These are phyloP conservation scores for Manduca sexta DNA, from an alignment of 1,140 invertebrate species.

Conservation along the genomic window DNA sequence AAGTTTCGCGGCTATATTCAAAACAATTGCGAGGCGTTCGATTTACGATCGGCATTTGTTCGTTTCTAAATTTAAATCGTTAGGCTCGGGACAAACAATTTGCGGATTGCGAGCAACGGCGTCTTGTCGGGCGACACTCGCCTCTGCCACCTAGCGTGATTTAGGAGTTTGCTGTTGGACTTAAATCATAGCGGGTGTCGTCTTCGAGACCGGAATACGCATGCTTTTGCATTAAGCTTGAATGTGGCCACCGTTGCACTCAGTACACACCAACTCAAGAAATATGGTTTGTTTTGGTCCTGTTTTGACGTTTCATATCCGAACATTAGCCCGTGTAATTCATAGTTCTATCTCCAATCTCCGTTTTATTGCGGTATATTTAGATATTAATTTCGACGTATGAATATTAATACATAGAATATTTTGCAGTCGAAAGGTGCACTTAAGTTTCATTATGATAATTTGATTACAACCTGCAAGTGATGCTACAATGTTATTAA, in stretches of 20 bases:
- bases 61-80: slow-evolving; percentile 68
- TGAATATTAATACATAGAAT: background rate
- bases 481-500: background rate
- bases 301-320: slow-evolving; percentile 20
- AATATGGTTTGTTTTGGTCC: slow-evolving; percentile 39
- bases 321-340: slow-evolving; percentile 12
- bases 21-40: slow-evolving; percentile 62
- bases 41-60: slow-evolving; percentile 65
- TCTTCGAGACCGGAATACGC: slow-evolving; percentile 38
- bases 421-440: slow-evolving; percentile 1
- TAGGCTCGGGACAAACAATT: slow-evolving; percentile 66
- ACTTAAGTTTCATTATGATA: slow-evolving; percentile 5
- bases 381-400: background rate
- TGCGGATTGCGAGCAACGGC: slow-evolving; percentile 54
- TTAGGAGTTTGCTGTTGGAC: slow-evolving; percentile 37
- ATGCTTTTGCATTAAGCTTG: slow-evolving; percentile 33
- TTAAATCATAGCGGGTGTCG: slow-evolving; percentile 51
- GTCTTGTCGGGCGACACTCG: slow-evolving; percentile 45
- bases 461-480: slow-evolving; percentile 3
- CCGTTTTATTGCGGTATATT: slow-evolving; percentile 1
- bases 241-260: slow-evolving; percentile 25
- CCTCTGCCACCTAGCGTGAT: slow-evolving; percentile 48
- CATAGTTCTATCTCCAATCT: slow-evolving; percentile 1
- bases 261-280: slow-evolving; percentile 20
- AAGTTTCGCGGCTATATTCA: slow-evolving; percentile 57